phyloP scores from a whole-genome alignment of 2,888 invertebrate genomes.

The Polia nebulosa region DNA sequence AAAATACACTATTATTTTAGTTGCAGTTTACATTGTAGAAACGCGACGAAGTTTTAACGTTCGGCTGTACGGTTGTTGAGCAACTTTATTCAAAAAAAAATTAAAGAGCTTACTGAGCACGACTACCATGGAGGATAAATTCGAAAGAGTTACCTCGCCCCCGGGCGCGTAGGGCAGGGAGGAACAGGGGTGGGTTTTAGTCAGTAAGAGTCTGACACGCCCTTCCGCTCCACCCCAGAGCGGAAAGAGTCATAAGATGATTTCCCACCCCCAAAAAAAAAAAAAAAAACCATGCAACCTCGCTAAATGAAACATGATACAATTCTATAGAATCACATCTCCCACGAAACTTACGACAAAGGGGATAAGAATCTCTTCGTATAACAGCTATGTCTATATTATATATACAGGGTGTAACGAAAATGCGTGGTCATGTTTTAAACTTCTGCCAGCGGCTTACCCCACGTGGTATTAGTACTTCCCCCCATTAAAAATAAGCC shows the following conservation, averaged over 20 bases:
- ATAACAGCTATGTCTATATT: background rate
- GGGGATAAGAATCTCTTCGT: slow-evolving; percentile 13
- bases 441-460: too few species aligned
- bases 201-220: too few species aligned
- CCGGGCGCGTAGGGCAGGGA: too few species aligned
- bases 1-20: slow-evolving; percentile 31
- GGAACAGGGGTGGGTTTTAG: too few species aligned
- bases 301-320: slow-evolving; percentile 15
- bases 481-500: too few species aligned
- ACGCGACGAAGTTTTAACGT: slow-evolving; percentile 9
- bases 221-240: too few species aligned
- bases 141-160: too few species aligned
- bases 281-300: slow-evolving; percentile 7
- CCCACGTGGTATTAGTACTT: too few species aligned
- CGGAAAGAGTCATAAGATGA: too few species aligned
- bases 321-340: slow-evolving; percentile 11
- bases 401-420: too few species aligned
- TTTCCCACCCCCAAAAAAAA: too few species aligned
- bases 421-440: too few species aligned
- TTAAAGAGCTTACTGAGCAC: slow-evolving; percentile 10
- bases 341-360: slow-evolving; percentile 2
- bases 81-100: slow-evolving; percentile 58
- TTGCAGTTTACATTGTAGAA: slow-evolving; percentile 20
- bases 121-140: slow-evolving; percentile 15
- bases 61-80: background rate